Conservation (phyloP, 2,113 vertebrate species). For the Pituophis catenifer region DNA sequence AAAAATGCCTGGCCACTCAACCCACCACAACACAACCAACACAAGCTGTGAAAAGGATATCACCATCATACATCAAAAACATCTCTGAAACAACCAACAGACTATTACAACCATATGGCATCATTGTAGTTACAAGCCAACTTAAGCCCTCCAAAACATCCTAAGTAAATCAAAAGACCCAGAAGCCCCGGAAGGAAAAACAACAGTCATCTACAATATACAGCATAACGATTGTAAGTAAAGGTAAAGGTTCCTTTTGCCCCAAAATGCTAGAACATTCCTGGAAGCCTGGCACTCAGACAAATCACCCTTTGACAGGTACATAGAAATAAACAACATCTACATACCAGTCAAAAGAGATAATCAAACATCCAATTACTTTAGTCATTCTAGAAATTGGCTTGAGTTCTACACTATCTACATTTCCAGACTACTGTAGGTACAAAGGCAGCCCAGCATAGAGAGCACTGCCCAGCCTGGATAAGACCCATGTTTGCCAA, state of each 20-base stretch:
- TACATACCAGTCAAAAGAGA: not conserved
- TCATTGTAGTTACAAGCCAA: not conserved
- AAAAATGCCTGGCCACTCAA: not conserved
- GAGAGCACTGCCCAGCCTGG: not conserved
- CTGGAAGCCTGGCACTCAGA: not conserved
- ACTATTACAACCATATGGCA: not conserved
- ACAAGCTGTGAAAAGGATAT: not conserved
- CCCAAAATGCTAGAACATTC: not conserved
- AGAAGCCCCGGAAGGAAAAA: not conserved
- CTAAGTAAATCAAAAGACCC: not conserved
- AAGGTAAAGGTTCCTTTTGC: too few species aligned
- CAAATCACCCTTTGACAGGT: not conserved
- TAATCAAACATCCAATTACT: not conserved
- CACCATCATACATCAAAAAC: not conserved
- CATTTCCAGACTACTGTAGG: not conserved
- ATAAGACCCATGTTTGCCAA: not conserved
- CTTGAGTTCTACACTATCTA: not conserved
- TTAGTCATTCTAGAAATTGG: not conserved
- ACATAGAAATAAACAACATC: not conserved
- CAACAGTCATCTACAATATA: not conserved
- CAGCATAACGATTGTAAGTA: not conserved
- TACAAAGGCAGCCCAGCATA: not conserved
- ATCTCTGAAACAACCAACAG: not conserved
- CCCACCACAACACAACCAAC: not conserved
- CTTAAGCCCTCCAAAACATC: not conserved